Evolutionary conservation across 2,113 vertebrate species (phyloP).

Genomic region (Excalfactoria chinensis): DNA sequence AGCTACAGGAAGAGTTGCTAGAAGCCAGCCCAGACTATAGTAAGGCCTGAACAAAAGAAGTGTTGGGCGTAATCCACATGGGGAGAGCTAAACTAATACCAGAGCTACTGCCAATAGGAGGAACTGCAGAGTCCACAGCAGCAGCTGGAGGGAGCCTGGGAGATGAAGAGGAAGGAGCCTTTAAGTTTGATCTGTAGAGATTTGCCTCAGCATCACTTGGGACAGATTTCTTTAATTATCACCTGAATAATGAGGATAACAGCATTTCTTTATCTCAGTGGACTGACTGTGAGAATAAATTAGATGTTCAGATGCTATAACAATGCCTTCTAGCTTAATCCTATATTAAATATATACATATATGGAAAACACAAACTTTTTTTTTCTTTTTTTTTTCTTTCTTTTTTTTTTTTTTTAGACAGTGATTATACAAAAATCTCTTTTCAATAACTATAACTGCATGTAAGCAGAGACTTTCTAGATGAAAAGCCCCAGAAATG

Average conservation of each 20-base stretch:
- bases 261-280: slow-evolving; percentile 5
- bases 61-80: neutral
- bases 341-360: neutral
- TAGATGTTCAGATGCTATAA: neutral
- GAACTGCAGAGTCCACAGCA: neutral
- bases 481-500: neutral
- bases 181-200: neutral
- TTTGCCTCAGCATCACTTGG: neutral
- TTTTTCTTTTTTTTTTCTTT: too few species aligned
- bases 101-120: neutral
- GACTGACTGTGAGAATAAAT: slow-evolving; percentile 5
- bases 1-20: neutral
- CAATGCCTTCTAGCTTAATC: neutral
- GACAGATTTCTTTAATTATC: slow-evolving; percentile 25
- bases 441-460: neutral
- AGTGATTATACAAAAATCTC: neutral
- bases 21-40: neutral
- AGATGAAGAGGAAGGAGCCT: neutral
- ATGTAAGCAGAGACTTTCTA: neutral
- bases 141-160: neutral
- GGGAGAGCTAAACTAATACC: neutral
- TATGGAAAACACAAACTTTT: slow-evolving; percentile 20
- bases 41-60: neutral
- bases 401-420: neutral
- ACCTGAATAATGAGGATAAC: slow-evolving; percentile 14